Evolutionary conservation across 2,888 invertebrate species (phyloP), one percentile per base, ranked within the genome.

Genomic region (Tetropium fuscum): DNA sequence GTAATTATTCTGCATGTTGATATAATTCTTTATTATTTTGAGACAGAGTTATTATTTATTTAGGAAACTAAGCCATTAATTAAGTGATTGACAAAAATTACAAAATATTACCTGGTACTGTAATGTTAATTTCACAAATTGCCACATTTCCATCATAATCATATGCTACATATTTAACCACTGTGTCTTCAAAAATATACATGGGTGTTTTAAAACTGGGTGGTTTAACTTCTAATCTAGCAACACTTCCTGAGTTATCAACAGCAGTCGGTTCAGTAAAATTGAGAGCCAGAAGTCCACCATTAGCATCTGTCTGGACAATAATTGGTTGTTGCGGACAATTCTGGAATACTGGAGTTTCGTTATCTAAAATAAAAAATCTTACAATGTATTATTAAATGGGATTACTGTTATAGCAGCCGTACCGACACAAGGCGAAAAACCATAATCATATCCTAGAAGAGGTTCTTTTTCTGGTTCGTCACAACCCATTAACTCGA

Each of bases 61-160:
- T 7, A 34, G 10, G 3, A 6, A 32, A n/a, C 8, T 38, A 19
- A 44, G 16, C 16, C 15, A 7, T 6, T 19, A 32, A 27, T 6
- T 30, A 30, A 30, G 7, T 8, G 34, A 53, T 1, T 10, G 8
- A 2, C 41, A 36, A 44, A 38, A 10, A 54, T 7, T 53, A 32
- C 11, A 36, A 27, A 10, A 5, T 2, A 15, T 19, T 22, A 81
- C 96, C 96, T 84, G 73, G 62, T 6, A 96, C 95, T 0, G 96
- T 95, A 20, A 98, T 95, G 74, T 96, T 95, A 20, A 98, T 95
- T 84, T 94, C 93, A 78, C 98, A 98, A 77, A 96, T 95, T 8
- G 97, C 98, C 8, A 96, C 96, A 77, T 98, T 98, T 68, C 97
- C 97, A 77, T 97, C 97, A 74, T 94, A 95, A 83, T 98, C 98